Percentiles rank a stretch among this genome's conserved stretches.
Conservation (phyloP, 1,140 invertebrate genomes). For the Plodia interpunctella region DNA sequence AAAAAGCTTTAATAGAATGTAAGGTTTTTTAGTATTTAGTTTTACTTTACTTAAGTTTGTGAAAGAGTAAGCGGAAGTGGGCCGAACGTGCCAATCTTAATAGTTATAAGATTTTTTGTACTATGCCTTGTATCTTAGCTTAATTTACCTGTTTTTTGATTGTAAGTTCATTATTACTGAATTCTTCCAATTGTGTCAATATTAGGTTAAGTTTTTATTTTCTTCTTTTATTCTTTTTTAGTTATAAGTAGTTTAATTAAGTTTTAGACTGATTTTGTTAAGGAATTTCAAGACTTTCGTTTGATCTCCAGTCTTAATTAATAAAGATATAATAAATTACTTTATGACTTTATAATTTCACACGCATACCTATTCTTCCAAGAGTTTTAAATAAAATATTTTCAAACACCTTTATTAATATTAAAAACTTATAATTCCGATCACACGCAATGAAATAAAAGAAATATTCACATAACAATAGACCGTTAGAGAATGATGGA, state of each 20-base stretch:
- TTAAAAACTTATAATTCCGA: too few species aligned
- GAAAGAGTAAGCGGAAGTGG: constrained; percentile 36
- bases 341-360: constrained; percentile 39
- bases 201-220: constrained; percentile 21
- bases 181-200: constrained; percentile 43
- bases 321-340: constrained; percentile 34
- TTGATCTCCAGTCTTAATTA: constrained; percentile 73
- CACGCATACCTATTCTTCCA: background rate
- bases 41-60: constrained; percentile 15
- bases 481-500: too few species aligned
- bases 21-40: constrained; percentile 26
- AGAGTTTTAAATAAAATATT: too few species aligned
- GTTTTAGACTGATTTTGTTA: constrained; percentile 55
- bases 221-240: constrained; percentile 12
- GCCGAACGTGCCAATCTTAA: constrained; percentile 70
- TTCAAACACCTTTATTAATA: too few species aligned
- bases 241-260: constrained; percentile 13
- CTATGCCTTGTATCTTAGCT: constrained; percentile 12
- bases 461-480: too few species aligned
- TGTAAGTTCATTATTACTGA: background rate
- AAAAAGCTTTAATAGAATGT: constrained; percentile 59
- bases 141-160: constrained; percentile 12
- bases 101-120: constrained; percentile 24
- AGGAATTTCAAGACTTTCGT: constrained; percentile 69
- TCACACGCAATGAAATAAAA: too few species aligned